Evolutionary conservation across 2,797 vertebrate genomes (phyloP), one percentile per base, ranked within the genome.

Genomic region (Danio albolineatus): DNA sequence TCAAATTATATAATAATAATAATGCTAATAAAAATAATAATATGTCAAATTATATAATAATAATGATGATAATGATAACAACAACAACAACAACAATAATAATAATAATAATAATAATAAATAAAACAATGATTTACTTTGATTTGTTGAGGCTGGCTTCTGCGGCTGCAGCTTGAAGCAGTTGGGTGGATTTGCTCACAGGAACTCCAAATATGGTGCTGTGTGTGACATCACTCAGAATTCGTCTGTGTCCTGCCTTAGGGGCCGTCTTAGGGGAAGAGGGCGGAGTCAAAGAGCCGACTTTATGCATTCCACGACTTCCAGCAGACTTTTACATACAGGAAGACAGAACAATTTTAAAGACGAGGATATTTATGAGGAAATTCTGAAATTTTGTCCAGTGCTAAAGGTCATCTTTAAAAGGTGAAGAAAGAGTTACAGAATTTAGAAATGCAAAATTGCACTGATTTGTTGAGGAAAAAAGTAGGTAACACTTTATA

Each of bases 61-160:
- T 28, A 28, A 28, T 28, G 28, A 28, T 28, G 28, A 28, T 28
- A n/a, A n/a, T 28, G 28, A 1, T 28, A 28, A 28, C 28, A 28
- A 28, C 28, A 28, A 28, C 28, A 28, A 28, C 28, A 28, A 3
- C n/a, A n/a, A n/a, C n/a, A 28, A 28, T 28, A 28, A 28, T 28
- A n/a, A n/a, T 28, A 28, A 1, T 28, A 28, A 28, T 28, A 28
- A 28, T 28, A 28, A 28, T 28, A 28, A 28, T 28, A 28, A 3
- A 28, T 28, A 28, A 28, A 28, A 1, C 28, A 28, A 28, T 28
- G 28, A 64, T 91, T 90, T 92, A 99, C 98, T 99, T 99, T 88
- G 97, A 98, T 79, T 99, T 99, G 93, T 98, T 99, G 91, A 99
- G 96, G 84, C 97, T 92, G 87, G 98, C 98, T 88, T 99, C 97